A percentile compares a stretch with the other conserved stretches of the same genome.
Evolutionary conservation across 2,113 vertebrate genomes (phyloP).

Genomic region (Seriola aureovittata): DNA sequence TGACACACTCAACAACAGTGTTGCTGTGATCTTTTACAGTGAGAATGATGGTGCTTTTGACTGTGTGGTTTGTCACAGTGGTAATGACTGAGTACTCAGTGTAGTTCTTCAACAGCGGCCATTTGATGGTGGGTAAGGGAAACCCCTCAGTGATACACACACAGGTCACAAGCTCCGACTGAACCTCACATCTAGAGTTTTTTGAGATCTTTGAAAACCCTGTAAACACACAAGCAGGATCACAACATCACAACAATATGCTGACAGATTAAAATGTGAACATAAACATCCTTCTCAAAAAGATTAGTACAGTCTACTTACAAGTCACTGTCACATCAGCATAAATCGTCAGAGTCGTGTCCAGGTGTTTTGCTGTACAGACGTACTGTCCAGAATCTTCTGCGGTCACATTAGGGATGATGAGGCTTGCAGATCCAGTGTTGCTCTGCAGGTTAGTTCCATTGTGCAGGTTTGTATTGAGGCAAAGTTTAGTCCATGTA

Average conservation of each 20-base stretch:
- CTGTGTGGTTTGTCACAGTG: constrained; percentile 21
- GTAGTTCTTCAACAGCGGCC: constrained; percentile 41
- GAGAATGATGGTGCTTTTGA: constrained; percentile 57
- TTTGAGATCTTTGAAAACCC: constrained; percentile 27
- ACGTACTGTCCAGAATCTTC: constrained; percentile 56
- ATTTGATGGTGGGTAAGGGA: constrained; percentile 62
- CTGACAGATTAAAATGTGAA: background rate
- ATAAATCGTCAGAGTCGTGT: background rate
- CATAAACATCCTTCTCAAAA: background rate
- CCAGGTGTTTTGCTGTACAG: constrained; percentile 47
- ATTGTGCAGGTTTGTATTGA: background rate
- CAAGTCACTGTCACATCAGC: constrained; percentile 49
- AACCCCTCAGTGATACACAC: constrained; percentile 60
- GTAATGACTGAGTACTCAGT: constrained; percentile 24
- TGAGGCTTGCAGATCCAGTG: constrained; percentile 10
- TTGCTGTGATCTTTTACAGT: background rate
- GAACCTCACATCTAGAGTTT: constrained; percentile 42
- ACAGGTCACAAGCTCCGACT: constrained; percentile 49
- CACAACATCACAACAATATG: background rate
- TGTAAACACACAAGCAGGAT: constrained; percentile 2
- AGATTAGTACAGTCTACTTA: constrained; percentile 34
- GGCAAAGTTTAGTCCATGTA: constrained; percentile 32
- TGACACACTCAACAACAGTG: constrained; percentile 47
- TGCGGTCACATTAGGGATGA: constrained; percentile 25
- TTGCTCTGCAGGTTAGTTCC: background rate